Percentiles rank a stretch among this genome's conserved stretches.
These are phyloP conservation scores for Meandrina meandrites DNA, from an alignment of 92 coral and sea anemone genomes.

Conservation along the genomic window DNA sequence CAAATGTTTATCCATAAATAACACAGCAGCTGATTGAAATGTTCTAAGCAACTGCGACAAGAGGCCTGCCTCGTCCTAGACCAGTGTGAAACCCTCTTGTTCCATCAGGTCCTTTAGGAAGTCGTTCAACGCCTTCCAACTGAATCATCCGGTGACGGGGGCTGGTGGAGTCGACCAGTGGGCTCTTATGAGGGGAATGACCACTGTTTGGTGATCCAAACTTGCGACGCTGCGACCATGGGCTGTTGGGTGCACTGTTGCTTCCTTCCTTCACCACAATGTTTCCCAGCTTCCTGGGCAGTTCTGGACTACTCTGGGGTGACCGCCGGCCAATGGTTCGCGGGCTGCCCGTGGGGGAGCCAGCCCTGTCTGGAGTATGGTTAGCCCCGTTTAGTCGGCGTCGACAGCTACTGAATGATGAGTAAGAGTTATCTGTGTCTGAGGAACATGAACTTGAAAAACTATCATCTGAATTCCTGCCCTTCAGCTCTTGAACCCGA, in stretches of 20 bases:
- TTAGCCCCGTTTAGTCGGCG: conserved; percentile 73
- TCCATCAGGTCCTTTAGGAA: conserved; percentile 98
- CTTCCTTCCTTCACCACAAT: conserved; percentile 68
- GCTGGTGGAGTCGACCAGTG: conserved; percentile 79
- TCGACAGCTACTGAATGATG: conserved; percentile 87
- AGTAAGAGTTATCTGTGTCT: conserved; percentile 86
- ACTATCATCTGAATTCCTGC: conserved; percentile 80
- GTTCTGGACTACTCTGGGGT: conserved; percentile 89
- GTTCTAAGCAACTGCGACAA: conserved; percentile 81
- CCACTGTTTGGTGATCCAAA: conserved; percentile 67
- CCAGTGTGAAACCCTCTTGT: conserved; percentile 84
- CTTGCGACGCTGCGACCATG: conserved; percentile 94
- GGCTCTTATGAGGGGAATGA: conserved; percentile 71
- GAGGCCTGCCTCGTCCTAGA: conserved; percentile 84
- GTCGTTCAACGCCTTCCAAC: conserved; percentile 84
- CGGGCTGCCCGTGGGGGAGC: conserved; percentile 61
- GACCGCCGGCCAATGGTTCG: conserved; percentile 73
- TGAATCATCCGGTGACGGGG: conserved; percentile 91
- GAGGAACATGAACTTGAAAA: conserved; percentile 93
- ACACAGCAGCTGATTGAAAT: not conserved
- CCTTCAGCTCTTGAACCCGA: conserved; percentile 73
- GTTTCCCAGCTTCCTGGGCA: conserved; percentile 54
- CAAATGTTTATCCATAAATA: not conserved
- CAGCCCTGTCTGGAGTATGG: conserved; percentile 53
- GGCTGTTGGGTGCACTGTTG: conserved; percentile 86